Conservation (phyloP, 2,888 invertebrate species). For the Drosophila engyochracea region DNA sequence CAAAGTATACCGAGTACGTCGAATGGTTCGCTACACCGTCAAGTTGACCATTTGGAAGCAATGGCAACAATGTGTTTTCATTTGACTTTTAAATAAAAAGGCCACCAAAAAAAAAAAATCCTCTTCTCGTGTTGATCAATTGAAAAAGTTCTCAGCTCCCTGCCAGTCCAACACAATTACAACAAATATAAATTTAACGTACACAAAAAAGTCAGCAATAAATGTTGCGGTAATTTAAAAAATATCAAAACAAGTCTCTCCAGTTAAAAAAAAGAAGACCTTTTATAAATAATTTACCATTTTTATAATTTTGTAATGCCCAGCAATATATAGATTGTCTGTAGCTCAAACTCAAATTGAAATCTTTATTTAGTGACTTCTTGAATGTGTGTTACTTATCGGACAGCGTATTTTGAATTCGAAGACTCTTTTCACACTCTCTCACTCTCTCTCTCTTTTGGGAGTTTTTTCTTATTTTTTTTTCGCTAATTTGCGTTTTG, state of each 20-base stretch:
- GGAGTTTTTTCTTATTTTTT: slow-evolving; percentile 22
- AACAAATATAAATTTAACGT: neutral
- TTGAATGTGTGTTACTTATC: neutral
- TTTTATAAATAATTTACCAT: neutral
- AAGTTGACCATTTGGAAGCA: neutral
- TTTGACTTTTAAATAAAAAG: neutral
- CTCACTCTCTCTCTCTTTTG: slow-evolving; percentile 17
- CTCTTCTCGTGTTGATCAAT: neutral
- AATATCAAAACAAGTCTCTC: neutral
- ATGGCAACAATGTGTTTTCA: neutral
- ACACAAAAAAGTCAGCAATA: neutral
- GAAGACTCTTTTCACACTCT: neutral
- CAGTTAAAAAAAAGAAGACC: neutral
- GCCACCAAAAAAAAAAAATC: neutral
- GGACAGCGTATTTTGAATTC: slow-evolving; percentile 14
- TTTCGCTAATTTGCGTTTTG: slow-evolving; percentile 69
- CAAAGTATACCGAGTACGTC: slow-evolving; percentile 11
- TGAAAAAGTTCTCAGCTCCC: neutral
- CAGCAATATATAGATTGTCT: too few relatives aligned
- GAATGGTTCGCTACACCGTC: neutral
- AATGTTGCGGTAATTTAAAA: neutral
- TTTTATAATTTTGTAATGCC: neutral
- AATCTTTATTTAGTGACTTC: neutral
- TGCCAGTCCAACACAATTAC: neutral
- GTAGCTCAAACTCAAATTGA: neutral